These are phyloP conservation scores for Perccottus glenii DNA, from an alignment of 2,113 vertebrate genomes.

Conservation along the genomic window DNA sequence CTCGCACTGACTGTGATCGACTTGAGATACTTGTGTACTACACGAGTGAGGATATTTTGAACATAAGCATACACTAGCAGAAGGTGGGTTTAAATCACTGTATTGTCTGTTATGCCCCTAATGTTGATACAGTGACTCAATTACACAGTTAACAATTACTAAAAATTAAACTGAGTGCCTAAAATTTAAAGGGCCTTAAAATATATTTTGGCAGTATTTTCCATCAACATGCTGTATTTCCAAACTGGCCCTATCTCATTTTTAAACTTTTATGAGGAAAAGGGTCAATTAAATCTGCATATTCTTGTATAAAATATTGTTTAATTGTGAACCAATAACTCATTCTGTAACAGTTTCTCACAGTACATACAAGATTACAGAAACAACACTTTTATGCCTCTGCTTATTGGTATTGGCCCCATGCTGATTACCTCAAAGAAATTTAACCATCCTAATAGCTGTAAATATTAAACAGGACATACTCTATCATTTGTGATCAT, in stretches of 20 bases:
- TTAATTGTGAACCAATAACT: conserved; percentile 31
- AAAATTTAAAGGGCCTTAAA: conserved; percentile 15
- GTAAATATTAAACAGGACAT: conserved; percentile 69
- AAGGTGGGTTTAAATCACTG: conserved; percentile 7
- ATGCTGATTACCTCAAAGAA: conserved; percentile 67
- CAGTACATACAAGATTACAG: conserved; percentile 4
- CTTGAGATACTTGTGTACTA: conserved; percentile 27
- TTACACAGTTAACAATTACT: conserved; percentile 1
- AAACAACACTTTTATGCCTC: conserved; percentile 22
- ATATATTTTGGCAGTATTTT: conserved; percentile 27
- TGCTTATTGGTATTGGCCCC: conserved; percentile 22
- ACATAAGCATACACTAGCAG: conserved; percentile 23
- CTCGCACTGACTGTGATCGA: conserved; percentile 56
- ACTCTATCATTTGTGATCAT: conserved; percentile 50
- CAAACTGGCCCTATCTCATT: conserved; percentile 30
- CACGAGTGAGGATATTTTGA: conserved; percentile 30
- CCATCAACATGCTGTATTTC: conserved; percentile 35
- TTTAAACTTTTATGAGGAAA: conserved; percentile 34
- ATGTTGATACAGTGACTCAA: conserved; percentile 11
- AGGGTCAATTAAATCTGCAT: conserved; percentile 8
- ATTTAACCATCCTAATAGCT: conserved; percentile 45
- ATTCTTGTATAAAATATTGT: conserved; percentile 30
- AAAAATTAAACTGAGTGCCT: conserved; percentile 25
- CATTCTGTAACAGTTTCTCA: conserved; percentile 4
- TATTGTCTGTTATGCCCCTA: conserved; percentile 8